Base-by-base conservation (phyloP, 2,797 vertebrate species). In the Schizothorax lantsangensis region DNA sequence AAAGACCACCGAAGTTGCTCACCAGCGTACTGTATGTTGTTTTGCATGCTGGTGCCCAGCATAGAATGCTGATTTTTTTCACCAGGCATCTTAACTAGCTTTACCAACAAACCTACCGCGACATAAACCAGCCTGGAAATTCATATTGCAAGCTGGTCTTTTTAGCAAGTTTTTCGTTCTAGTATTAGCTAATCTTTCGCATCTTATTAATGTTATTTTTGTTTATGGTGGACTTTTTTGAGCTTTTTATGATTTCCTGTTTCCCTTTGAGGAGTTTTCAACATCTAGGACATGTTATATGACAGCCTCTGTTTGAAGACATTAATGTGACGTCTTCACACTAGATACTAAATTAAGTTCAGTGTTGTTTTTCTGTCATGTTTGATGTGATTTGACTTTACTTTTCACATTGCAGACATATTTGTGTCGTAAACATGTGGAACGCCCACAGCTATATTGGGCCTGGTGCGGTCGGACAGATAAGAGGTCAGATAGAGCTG, bases 401-500 rank as follows among this genome's bases (percentile, higher is more conserved):
- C 52, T 38, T 77, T 84, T 74, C n/a, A 71, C 30, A 54, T 40
- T 80, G 14, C 45, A 82, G 84, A 71, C 49, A 71, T 85, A 59
- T 85, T 47, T 85, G 74, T 38, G 84, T 71, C 36, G 30, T 26
- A 54, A 78, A 30, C 62, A 84, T 43, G 14, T 23, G 1, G 21
- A 80, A 57, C 7, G 26, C 68, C 30, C 40, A 36, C 8, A 72
- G 84, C 84, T 33, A 71, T n/a, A 80, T 19, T 79, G 66, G 73
- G 38, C 79, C 40, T 84, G 74, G 71, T 81, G 49, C 79, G 19
- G 23, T 45, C 23, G 75, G 40, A 59, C 14, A 66, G 81, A 73
- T 82, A 49, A 84, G 88, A 84, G 81, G 88, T 72, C 71, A 66
- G 74, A 88, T 87, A 86, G 86, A 91, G 81, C 83, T 84, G 81